These are phyloP conservation scores for Cardiocondyla obscurior DNA, from an alignment of 1,140 invertebrate species.

Conservation along the genomic window DNA sequence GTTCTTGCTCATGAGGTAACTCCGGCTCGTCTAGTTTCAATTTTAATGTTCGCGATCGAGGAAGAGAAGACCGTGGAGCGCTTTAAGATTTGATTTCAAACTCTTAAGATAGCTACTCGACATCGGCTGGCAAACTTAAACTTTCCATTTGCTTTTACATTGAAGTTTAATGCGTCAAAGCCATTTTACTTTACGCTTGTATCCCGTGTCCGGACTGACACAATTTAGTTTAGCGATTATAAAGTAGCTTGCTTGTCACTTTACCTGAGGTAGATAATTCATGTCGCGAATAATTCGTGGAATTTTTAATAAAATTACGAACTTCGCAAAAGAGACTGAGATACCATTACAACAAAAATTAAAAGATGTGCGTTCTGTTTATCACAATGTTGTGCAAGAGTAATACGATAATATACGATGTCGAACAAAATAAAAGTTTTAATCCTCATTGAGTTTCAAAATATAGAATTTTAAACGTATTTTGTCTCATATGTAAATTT, in stretches of 20 bases:
- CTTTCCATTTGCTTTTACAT: constrained; percentile 50
- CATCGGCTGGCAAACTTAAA: constrained; percentile 35
- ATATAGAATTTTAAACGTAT: not conserved
- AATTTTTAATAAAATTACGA: constrained; percentile 50
- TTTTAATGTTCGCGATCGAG: constrained; percentile 37
- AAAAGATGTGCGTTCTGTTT: not conserved
- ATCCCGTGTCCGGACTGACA: not conserved
- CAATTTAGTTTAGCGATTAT: constrained; percentile 27
- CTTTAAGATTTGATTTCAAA: constrained; percentile 49
- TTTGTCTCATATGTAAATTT: not conserved
- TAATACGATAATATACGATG: not conserved
- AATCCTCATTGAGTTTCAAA: not conserved
- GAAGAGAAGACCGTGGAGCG: not conserved
- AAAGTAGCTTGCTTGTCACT: constrained; percentile 27
- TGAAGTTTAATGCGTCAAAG: constrained; percentile 26
- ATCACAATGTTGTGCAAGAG: not conserved
- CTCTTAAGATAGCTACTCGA: constrained; percentile 39
- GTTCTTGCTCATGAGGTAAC: not conserved
- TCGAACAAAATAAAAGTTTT: not conserved
- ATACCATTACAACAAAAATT: not conserved
- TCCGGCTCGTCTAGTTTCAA: constrained; percentile 16
- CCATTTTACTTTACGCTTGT: constrained; percentile 4
- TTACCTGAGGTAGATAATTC: constrained; percentile 7
- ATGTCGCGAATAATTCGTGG: constrained; percentile 18
- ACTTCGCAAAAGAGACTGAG: not conserved